Conservation (phyloP, 2,888 invertebrate species). For the Trilocha varians region DNA sequence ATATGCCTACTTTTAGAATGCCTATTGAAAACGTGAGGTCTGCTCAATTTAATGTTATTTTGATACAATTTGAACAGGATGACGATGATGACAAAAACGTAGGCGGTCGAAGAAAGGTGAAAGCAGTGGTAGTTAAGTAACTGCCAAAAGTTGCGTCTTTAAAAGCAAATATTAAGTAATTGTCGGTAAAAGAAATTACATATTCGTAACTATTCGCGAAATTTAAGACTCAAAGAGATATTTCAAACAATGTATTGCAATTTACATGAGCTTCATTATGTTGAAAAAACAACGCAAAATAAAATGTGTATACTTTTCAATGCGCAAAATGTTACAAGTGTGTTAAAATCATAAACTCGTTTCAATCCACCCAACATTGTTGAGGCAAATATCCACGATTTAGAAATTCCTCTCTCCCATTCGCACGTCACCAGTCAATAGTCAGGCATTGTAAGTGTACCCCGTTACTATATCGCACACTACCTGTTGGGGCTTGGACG, state of each 20-base stretch:
- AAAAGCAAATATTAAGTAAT: constrained; percentile 60
- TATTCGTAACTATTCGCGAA: constrained; percentile 37
- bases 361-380: neutral
- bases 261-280: too few relatives aligned
- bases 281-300: too few relatives aligned
- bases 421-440: constrained; percentile 13
- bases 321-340: neutral
- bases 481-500: constrained; percentile 62
- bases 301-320: too few relatives aligned
- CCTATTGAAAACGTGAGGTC: too few relatives aligned
- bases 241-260: neutral
- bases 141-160: constrained; percentile 46
- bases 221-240: constrained; percentile 19
- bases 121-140: constrained; percentile 24
- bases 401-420: constrained; percentile 7
- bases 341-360: neutral
- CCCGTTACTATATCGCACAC: constrained; percentile 53
- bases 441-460: constrained; percentile 19
- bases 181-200: constrained; percentile 38
- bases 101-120: constrained; percentile 44
- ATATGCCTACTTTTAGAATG: too few relatives aligned
- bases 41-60: too few relatives aligned
- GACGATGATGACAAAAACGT: constrained; percentile 29
- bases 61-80: constrained; percentile 9
- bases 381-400: neutral